A percentile compares a stretch with the other conserved stretches of the same genome.
Evolutionary conservation across 2,113 vertebrate species (phyloP).

Genomic region (Nesoenas mayeri): DNA sequence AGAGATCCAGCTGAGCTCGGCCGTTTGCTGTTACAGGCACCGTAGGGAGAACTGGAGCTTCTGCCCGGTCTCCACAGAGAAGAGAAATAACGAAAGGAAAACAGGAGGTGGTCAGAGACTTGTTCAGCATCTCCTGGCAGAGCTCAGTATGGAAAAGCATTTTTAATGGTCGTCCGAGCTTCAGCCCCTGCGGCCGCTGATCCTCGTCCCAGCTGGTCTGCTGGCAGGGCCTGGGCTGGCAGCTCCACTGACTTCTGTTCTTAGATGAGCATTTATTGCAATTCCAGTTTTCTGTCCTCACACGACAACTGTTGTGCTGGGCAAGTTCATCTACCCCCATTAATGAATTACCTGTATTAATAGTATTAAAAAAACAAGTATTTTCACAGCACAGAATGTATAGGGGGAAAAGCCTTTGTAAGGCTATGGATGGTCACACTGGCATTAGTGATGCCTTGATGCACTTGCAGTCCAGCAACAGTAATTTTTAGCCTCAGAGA

Average conservation of each 20-base stretch:
- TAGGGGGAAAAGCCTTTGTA: background rate
- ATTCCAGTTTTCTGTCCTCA: background rate
- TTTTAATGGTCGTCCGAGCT: background rate
- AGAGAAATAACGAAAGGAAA: background rate
- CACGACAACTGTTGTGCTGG: background rate
- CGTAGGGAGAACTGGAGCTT: fast-evolving
- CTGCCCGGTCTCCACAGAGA: background rate
- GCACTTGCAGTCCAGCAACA: background rate
- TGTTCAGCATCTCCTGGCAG: background rate
- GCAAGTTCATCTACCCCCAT: background rate
- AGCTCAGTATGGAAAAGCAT: background rate
- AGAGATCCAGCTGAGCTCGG: background rate
- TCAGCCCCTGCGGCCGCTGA: background rate
- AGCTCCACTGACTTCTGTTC: background rate
- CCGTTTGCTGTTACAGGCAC: background rate
- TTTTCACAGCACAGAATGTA: background rate
- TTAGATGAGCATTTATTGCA: background rate
- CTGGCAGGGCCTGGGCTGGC: background rate
- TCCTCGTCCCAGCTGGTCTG: background rate
- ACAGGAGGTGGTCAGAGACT: background rate
- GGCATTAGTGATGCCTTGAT: background rate
- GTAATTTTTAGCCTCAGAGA: background rate
- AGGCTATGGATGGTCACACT: background rate
- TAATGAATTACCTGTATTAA: background rate
- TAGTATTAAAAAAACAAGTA: background rate